Base-by-base conservation (phyloP, 1,140 invertebrate species). In the Chymomyza costata region DNA sequence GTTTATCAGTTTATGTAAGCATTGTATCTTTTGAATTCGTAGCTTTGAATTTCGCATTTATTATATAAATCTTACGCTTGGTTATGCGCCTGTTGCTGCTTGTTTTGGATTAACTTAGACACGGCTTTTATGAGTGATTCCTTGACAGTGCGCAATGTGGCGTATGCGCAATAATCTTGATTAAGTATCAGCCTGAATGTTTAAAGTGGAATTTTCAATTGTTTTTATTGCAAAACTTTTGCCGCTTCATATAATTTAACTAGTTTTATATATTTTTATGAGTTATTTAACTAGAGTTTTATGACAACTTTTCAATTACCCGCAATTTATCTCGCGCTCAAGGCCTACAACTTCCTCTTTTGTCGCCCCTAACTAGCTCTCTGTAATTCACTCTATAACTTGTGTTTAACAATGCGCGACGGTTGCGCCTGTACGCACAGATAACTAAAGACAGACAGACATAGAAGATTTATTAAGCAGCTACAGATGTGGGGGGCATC, bases 161-260 rank as follows among this genome's bases (percentile, higher is more conserved):
- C 71, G 73, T 57, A 71, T 65, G 66, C 67, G 71, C 64, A 66
- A 78, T 80, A 50, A 28, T 28, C 5, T 6, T 46, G 66, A 78
- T 70, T 78, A 59, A 56, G 49, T 53, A 55, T 32, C 14, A 25
- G 37, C 10, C 28, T 50, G 41, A 59, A 59, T 70, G 66, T 44
- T 66, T 60, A 78, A 63, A 76, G 66, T 60, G 55, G 25, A 31
- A 11, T 21, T 41, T 38, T 7, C 25, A 41, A 14, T 49, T 7
- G 13, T 37, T 59, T 30, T 32, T 32, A 52, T 51, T 37, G 13
- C 45, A n/a, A n/a, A n/a, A n/a, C 5, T 28, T 28, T 28, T 43
- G 44, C 32, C 35, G 41, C 18, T 31, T 32, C 43, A 57, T 56
- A 74, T 68, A 53, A 54, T 57, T 59, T 52, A 56, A 65, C 65